phyloP scores from a whole-genome alignment of 2,113 vertebrate genomes.

The Amia ocellicauda region DNA sequence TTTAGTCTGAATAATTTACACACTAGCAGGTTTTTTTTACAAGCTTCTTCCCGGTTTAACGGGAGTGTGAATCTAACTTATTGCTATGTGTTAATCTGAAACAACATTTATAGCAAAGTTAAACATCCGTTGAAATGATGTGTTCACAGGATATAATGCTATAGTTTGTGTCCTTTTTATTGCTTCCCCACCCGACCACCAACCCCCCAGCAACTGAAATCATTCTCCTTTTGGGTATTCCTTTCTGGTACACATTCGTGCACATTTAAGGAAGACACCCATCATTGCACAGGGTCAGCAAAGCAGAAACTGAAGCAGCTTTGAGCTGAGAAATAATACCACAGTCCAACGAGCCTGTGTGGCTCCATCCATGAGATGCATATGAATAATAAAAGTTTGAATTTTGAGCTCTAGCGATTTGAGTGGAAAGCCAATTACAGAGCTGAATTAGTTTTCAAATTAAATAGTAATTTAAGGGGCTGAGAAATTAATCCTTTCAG shows the following conservation, averaged over 20 bases:
- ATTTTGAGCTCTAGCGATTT: conserved; percentile 90
- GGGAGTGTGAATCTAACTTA: conserved; percentile 18
- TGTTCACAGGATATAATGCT: background rate
- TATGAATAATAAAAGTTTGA: conserved; percentile 89
- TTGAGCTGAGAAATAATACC: conserved; percentile 46
- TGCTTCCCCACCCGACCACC: too few relatives aligned
- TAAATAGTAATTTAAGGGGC: conserved; percentile 87
- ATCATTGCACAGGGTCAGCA: background rate
- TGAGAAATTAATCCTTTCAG: conserved; percentile 90
- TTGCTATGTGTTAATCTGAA: conserved; percentile 29
- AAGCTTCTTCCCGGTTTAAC: conserved; percentile 30
- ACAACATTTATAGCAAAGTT: conserved; percentile 19
- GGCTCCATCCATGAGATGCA: conserved; percentile 72
- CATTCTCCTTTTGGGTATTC: background rate
- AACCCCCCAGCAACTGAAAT: background rate
- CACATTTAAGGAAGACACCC: background rate
- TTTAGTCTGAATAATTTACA: conserved; percentile 5
- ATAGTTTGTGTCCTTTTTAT: background rate
- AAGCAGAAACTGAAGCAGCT: background rate
- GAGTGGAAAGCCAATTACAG: conserved; percentile 95
- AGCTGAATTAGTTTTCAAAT: conserved; percentile 97
- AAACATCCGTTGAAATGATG: background rate
- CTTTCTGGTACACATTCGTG: background rate
- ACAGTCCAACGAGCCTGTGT: conserved; percentile 62
- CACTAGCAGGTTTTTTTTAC: conserved; percentile 48